These are phyloP conservation scores for Urophycis tenuis DNA, from an alignment of 2,797 vertebrate species.

Conservation along the genomic window DNA sequence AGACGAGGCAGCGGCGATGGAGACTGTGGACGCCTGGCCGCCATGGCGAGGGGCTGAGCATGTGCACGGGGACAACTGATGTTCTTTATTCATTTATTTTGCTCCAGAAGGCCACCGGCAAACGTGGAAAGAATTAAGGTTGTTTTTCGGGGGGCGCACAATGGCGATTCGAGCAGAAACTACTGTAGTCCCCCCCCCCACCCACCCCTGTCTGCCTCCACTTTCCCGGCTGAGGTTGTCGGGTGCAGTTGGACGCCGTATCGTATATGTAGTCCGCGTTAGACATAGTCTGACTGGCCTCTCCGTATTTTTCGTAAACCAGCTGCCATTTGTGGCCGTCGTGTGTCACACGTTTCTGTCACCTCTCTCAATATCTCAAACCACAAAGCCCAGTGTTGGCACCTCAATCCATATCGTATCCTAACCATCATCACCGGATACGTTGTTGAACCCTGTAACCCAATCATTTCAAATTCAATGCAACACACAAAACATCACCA, in stretches of 20 bases:
- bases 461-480: not conserved
- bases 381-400: not conserved
- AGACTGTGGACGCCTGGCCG: too few species aligned
- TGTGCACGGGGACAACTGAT: too few species aligned
- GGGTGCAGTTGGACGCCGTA: not conserved
- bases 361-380: not conserved
- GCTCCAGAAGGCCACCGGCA: not conserved
- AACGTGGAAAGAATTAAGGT: not conserved
- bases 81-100: not conserved
- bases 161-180: too few species aligned
- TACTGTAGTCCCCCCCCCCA: too few species aligned
- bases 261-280: not conserved
- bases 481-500: not conserved
- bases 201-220: not conserved
- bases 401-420: not conserved
- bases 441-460: not conserved
- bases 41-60: too few species aligned
- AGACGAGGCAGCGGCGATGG: too few species aligned
- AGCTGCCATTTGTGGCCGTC: not conserved
- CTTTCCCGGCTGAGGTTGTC: not conserved
- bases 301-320: not conserved
- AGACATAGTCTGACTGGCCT: not conserved
- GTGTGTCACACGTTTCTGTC: not conserved
- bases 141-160: not conserved
- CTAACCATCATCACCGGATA: not conserved